These are phyloP conservation scores for Temnothorax rugatulus DNA, from an alignment of 2,888 invertebrate species.

Conservation along the genomic window DNA sequence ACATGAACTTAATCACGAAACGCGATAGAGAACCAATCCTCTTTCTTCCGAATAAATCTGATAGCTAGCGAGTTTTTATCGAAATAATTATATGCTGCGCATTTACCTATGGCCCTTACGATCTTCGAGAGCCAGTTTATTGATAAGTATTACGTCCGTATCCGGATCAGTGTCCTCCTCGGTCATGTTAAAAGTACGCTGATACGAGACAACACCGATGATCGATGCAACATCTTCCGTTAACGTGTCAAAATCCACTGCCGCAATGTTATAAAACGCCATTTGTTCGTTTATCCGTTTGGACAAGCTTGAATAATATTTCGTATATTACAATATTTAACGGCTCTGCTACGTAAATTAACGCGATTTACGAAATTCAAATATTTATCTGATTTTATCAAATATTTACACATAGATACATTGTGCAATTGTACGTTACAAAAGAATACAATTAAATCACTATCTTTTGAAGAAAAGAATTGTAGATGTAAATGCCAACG, in stretches of 20 bases:
- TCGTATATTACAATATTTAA: conserved; percentile 30
- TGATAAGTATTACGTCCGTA: conserved; percentile 72
- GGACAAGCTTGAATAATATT: conserved; percentile 72
- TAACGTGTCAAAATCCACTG: conserved; percentile 75
- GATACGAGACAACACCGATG: conserved; percentile 77
- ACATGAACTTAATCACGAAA: neutral
- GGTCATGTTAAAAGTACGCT: conserved; percentile 60
- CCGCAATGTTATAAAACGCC: conserved; percentile 80
- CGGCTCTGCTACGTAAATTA: neutral
- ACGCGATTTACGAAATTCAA: neutral
- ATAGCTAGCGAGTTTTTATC: neutral
- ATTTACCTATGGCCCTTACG: conserved; percentile 81
- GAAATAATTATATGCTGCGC: neutral
- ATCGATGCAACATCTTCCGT: conserved; percentile 67
- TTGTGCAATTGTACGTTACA: neutral
- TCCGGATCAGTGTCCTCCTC: conserved; percentile 69
- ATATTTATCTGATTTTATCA: neutral
- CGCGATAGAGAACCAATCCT: neutral
- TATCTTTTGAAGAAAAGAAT: neutral
- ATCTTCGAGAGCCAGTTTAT: conserved; percentile 81
- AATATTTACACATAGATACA: neutral
- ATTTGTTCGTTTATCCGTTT: conserved; percentile 71
- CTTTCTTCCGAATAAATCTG: neutral
- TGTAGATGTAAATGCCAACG: neutral
- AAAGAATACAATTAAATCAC: neutral